Evolutionary conservation across 2,888 invertebrate genomes (phyloP), one percentile per base, ranked within the genome.

Genomic region (Synergus itoensis): DNA sequence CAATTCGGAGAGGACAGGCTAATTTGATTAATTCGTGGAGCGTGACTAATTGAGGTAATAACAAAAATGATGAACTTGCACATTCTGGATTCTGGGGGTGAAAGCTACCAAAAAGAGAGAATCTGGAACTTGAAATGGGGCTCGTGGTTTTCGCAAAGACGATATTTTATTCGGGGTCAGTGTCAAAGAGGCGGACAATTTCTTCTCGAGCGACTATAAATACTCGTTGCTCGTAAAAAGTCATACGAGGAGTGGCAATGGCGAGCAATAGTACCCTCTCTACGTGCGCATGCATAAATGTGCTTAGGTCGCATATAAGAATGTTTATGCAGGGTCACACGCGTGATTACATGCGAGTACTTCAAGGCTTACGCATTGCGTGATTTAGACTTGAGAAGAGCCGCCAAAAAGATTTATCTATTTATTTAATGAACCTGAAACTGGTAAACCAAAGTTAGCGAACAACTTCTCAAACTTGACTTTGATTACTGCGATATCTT

Each of bases 1-100:
- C 28, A 48, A 77, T 64, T 41, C 21, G 63, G 36, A n/a, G 48
- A 57, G 77, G 53, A 67, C 69, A 76, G 53, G 63, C 67, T 64
- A 40, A 53, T 82, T 81, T 83, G 83, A 85, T 84, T 84, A 83
- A 84, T 83, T 84, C 79, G 78, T 79, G 28, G 81, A 77, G 78
- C 77, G 78, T 82, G 81, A 83, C 83, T 84, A 84, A 85, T 85
- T 83, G 82, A 77, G 69, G 77, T 82, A 81, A 83, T 82, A 83
- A 82, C 73, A 82, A 81, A 82, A 82, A 80, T 79, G 82, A 76
- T 43, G 77, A 78, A 53, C 80, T 79, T 75, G 79, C 78, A 62
- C 77, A 57, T 80, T 73, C 43, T 40, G 28, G 53, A 21, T 75
- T 73, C 67, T 48, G 65, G 45, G 60, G 45, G 45, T 67, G 43